Percentiles rank a stretch among this genome's conserved stretches.
Conservation (phyloP, 2,797 vertebrate genomes). For the Sardinella longiceps region DNA sequence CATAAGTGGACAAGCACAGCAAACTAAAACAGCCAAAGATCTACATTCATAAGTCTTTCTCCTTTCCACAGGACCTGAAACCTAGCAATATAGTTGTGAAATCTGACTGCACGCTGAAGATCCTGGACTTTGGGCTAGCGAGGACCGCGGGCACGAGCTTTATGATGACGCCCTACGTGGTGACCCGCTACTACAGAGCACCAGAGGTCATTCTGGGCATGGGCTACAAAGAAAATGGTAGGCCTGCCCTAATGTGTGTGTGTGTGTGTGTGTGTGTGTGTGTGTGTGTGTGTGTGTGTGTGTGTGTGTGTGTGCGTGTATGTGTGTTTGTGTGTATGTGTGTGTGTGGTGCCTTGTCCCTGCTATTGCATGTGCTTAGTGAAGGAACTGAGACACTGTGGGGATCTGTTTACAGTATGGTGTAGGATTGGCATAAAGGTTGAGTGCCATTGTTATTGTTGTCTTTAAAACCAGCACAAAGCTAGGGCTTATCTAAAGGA, state of each 20-base stretch:
- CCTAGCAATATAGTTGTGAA: conserved; percentile 99
- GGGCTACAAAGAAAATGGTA: conserved; percentile 99
- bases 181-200: conserved; percentile 98
- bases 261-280: not conserved
- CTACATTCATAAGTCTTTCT: not conserved
- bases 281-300: not conserved
- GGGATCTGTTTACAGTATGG: not conserved
- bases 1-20: not conserved
- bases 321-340: not conserved
- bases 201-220: conserved; percentile 98
- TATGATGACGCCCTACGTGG: conserved; percentile 99
- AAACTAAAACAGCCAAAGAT: not conserved
- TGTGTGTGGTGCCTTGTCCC: not conserved
- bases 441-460: not conserved
- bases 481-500: not conserved
- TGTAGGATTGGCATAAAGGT: not conserved
- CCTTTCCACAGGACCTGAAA: conserved; percentile 88
- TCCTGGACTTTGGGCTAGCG: conserved; percentile 96
- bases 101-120: conserved; percentile 98
- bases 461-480: not conserved
- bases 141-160: conserved; percentile 99
- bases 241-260: conserved; percentile 6
- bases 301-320: not conserved
- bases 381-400: too few relatives aligned
- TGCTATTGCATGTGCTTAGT: not conserved